These are phyloP conservation scores for Tetanocera ferruginea DNA, from an alignment of 2,888 invertebrate genomes.

Conservation along the genomic window DNA sequence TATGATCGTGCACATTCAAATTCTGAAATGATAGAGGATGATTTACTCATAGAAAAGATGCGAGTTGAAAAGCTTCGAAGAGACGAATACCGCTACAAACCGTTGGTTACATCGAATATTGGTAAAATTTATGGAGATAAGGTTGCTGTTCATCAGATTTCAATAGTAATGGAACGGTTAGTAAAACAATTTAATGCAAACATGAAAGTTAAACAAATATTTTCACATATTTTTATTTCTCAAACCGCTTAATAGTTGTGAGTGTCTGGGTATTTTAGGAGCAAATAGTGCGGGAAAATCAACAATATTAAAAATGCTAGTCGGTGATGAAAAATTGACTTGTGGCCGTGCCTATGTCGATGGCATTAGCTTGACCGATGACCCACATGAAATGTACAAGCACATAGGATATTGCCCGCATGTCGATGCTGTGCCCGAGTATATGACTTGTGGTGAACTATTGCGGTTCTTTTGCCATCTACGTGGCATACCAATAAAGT, in stretches of 20 bases:
- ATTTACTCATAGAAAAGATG: too few species aligned
- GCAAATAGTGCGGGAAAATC: background rate
- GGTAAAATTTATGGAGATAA: too few species aligned
- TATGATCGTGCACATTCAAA: too few species aligned
- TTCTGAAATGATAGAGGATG: too few species aligned
- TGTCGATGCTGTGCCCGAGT: constrained; percentile 77
- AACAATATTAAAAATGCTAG: background rate
- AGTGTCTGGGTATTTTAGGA: constrained; percentile 5
- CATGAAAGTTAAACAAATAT: background rate
- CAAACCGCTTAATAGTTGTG: background rate
- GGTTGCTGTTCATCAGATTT: too few species aligned
- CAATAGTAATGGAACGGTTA: too few species aligned
- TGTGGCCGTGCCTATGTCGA: background rate
- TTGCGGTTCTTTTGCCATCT: constrained; percentile 74
- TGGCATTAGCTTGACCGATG: constrained; percentile 55
- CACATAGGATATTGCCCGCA: constrained; percentile 78
- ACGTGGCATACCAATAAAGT: constrained; percentile 71
- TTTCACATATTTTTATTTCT: background rate
- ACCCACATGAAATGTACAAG: constrained; percentile 73
- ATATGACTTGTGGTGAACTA: constrained; percentile 77
- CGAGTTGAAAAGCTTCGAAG: too few species aligned
- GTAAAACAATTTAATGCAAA: too few species aligned
- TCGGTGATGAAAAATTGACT: background rate
- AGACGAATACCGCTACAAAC: too few species aligned
- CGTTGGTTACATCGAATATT: too few species aligned